Percentiles rank a stretch among this genome's conserved stretches.
Conservation (phyloP, 2,113 vertebrate genomes). For the Cottus gobio region DNA sequence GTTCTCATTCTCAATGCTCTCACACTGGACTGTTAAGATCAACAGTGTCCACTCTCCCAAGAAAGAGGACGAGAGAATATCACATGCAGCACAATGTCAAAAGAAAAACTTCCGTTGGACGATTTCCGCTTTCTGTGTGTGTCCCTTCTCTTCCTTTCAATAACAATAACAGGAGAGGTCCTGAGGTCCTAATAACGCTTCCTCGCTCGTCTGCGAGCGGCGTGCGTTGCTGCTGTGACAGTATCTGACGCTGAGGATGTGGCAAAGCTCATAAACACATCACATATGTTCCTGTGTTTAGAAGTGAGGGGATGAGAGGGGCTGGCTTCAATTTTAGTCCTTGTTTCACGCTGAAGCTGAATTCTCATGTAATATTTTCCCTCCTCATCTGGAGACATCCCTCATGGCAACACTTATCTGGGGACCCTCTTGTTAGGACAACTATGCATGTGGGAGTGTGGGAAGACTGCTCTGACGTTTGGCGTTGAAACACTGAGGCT, state of each 20-base stretch:
- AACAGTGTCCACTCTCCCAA: slow-evolving; percentile 43
- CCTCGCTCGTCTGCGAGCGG: background rate
- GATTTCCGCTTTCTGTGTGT: slow-evolving; percentile 37
- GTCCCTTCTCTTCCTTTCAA: slow-evolving; percentile 51
- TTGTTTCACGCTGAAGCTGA: background rate
- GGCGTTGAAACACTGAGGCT: slow-evolving; percentile 44
- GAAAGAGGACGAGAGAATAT: slow-evolving; percentile 28
- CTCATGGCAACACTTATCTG: slow-evolving; percentile 43
- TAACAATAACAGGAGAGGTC: slow-evolving; percentile 67
- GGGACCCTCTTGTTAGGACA: slow-evolving; percentile 47
- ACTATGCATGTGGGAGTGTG: slow-evolving; percentile 68
- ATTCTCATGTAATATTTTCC: slow-evolving; percentile 12
- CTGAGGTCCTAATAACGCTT: slow-evolving; percentile 16
- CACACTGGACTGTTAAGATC: slow-evolving; percentile 50
- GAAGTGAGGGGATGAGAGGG: background rate
- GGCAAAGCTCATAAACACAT: slow-evolving; percentile 8
- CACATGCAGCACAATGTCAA: slow-evolving; percentile 34
- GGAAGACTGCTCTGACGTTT: slow-evolving; percentile 53
- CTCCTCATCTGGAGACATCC: slow-evolving; percentile 28
- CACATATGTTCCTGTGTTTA: slow-evolving; percentile 3
- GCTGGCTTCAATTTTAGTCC: background rate
- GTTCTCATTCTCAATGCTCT: slow-evolving; percentile 49
- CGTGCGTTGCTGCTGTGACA: background rate
- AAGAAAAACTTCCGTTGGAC: slow-evolving; percentile 53
- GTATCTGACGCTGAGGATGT: slow-evolving; percentile 14